phyloP scores from a whole-genome alignment of 2,888 invertebrate genomes.

The Ectemnius lituratus region DNA sequence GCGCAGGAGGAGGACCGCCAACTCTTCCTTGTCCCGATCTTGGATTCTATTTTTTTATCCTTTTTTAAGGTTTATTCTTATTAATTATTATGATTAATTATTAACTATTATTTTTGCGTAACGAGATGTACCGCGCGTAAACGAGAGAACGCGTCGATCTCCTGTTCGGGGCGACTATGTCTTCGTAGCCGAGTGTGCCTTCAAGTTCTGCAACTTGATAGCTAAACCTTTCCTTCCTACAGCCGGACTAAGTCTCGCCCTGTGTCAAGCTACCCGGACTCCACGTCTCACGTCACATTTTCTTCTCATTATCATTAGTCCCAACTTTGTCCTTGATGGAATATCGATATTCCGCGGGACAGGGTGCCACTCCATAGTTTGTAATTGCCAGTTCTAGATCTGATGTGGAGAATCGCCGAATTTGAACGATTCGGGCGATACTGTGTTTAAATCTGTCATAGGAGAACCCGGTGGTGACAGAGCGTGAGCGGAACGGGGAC shows the following conservation, averaged over 20 bases:
- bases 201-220: constrained; percentile 12
- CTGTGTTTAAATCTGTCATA: too few species aligned
- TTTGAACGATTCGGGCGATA: too few species aligned
- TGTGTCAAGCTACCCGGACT: neutral
- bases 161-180: constrained; percentile 64
- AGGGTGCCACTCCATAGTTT: too few species aligned
- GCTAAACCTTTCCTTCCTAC: constrained; percentile 6
- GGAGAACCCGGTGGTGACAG: too few species aligned
- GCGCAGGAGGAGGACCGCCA: constrained; percentile 35
- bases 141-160: constrained; percentile 71
- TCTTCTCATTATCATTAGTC: constrained; percentile 10
- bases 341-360: too few species aligned
- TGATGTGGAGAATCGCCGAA: too few species aligned
- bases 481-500: neutral
- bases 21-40: constrained; percentile 54
- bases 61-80: constrained; percentile 65
- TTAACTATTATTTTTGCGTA: constrained; percentile 62
- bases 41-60: constrained; percentile 60
- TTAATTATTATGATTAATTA: constrained; percentile 54
- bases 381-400: too few species aligned
- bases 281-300: neutral
- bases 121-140: constrained; percentile 69
- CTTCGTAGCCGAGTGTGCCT: constrained; percentile 14
- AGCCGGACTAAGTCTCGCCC: neutral
- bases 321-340: too few species aligned